Conservation (phyloP, 2,888 invertebrate species). For the Aleiodes alternator region DNA sequence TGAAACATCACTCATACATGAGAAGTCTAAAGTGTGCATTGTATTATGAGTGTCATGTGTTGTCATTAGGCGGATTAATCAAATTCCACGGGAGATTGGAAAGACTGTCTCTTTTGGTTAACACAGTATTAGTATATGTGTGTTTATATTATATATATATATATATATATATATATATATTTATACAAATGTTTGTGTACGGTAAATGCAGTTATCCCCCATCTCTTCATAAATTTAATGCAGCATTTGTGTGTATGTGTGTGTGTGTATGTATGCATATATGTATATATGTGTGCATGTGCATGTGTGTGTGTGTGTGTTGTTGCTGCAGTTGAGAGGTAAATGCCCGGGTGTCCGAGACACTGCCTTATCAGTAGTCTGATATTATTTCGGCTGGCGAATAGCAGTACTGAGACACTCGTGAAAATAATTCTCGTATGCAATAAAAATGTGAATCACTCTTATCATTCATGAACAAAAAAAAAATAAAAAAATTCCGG, state of each 20-base stretch:
- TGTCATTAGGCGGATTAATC: conserved; percentile 68
- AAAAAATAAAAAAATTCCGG: background rate
- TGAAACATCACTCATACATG: conserved; percentile 57
- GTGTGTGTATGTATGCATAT: background rate
- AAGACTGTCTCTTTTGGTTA: conserved; percentile 37
- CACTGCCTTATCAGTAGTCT: conserved; percentile 64
- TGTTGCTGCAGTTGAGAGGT: conserved; percentile 50
- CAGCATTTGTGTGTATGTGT: background rate
- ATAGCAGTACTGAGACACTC: conserved; percentile 23
- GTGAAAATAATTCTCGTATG: conserved; percentile 20
- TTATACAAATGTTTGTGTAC: conserved; percentile 16
- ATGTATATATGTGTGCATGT: background rate
- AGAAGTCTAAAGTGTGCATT: conserved; percentile 47
- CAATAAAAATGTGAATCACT: conserved; percentile 36
- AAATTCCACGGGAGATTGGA: conserved; percentile 68
- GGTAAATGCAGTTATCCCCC: conserved; percentile 29
- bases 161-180: too few relatives aligned
- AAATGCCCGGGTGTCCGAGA: conserved; percentile 67
- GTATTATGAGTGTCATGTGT: conserved; percentile 44
- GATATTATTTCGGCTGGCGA: conserved; percentile 54
- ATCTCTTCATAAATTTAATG: conserved; percentile 14
- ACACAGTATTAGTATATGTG: conserved; percentile 46
- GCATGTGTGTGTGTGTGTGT: background rate
- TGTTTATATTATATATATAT: conserved; percentile 2
- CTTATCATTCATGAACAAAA: conserved; percentile 4